Base-by-base conservation (phyloP, 2,888 invertebrate genomes). In the Tachina grossa region DNA sequence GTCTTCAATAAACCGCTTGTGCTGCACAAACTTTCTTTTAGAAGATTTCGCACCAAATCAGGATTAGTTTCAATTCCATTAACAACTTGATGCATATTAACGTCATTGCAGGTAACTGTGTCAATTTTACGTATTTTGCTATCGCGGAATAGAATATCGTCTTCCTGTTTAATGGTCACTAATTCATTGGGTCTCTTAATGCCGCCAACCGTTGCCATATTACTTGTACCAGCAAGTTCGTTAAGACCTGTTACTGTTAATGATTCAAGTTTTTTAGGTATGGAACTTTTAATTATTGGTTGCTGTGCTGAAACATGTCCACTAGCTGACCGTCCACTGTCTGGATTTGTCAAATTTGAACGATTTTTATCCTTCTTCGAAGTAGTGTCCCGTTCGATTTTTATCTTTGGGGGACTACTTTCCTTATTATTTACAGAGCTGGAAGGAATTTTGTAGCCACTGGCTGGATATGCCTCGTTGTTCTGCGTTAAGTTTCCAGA, bases 31-130 rank as follows among this genome's bases (percentile, higher is more conserved):
- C 94, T 94, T 87, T 96, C 96, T 89, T 96, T 96, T 1, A 96
- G 91, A 57, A 96, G 91, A 89, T 94, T 95, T n/a, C 96, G 95
- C 41, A 96, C 96, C 88, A 96, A 88, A 9, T 95, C 95, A 0
- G 96, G 95, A 89, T 96, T 95, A 0, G 96, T 96, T 92, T 96
- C 96, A 71, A 96, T 95, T 9, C 95, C 95, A 88, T 96, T 96
- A 0, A 95, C 92, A 72, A 92, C 61, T 10, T 90, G 90, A 74
- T 89, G 89, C 66, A 91, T 91, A 9, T 88, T 89, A 57, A 68
- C 59, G 9, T 87, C 87, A n/a, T 63, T 47, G 19, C 45, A 45
- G n/a, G 19, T 61, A 51, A 69, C 66, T 57, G 69, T 88, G 22
- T 92, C 92, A 74, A 92, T 55, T 85, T 91, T 92, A 47, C 92